Evolutionary conservation across 2,888 invertebrate species (phyloP).

Genomic region (Sympetrum striolatum): DNA sequence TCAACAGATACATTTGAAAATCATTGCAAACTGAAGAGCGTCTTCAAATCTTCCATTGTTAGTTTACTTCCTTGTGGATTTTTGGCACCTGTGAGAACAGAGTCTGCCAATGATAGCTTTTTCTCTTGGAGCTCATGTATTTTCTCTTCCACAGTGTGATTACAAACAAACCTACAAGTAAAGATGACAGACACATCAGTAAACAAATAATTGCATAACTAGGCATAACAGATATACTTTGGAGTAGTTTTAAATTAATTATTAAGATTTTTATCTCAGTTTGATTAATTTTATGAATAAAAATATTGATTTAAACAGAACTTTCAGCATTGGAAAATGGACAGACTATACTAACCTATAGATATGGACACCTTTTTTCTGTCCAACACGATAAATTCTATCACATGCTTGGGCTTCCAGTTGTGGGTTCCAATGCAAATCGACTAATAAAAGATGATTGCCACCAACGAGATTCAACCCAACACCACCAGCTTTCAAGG

Average conservation of each 20-base stretch:
- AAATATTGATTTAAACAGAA: neutral
- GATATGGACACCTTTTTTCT: slow-evolving; percentile 78
- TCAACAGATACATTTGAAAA: neutral
- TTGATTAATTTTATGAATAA: neutral
- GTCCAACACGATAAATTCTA: slow-evolving; percentile 90
- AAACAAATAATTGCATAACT: neutral
- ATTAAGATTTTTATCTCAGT: too few relatives aligned
- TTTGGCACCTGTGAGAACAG: slow-evolving; percentile 76
- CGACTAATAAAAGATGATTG: slow-evolving; percentile 87
- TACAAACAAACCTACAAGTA: slow-evolving; percentile 74
- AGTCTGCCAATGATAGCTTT: slow-evolving; percentile 79
- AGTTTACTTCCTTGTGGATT: slow-evolving; percentile 69
- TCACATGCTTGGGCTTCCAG: slow-evolving; percentile 94
- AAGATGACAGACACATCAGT: too few relatives aligned
- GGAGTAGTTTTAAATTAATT: neutral
- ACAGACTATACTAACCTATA: slow-evolving; percentile 70
- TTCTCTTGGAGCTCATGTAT: slow-evolving; percentile 80
- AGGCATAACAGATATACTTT: neutral
- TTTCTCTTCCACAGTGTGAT: slow-evolving; percentile 86
- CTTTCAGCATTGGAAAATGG: neutral
- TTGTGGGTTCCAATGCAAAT: slow-evolving; percentile 98
- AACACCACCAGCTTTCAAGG: slow-evolving; percentile 92
- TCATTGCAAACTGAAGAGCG: slow-evolving; percentile 55
- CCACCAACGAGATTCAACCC: slow-evolving; percentile 93
- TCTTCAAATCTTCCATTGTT: slow-evolving; percentile 75